phyloP scores from a whole-genome alignment of 2,888 invertebrate species.

The Tinea pellionella region DNA sequence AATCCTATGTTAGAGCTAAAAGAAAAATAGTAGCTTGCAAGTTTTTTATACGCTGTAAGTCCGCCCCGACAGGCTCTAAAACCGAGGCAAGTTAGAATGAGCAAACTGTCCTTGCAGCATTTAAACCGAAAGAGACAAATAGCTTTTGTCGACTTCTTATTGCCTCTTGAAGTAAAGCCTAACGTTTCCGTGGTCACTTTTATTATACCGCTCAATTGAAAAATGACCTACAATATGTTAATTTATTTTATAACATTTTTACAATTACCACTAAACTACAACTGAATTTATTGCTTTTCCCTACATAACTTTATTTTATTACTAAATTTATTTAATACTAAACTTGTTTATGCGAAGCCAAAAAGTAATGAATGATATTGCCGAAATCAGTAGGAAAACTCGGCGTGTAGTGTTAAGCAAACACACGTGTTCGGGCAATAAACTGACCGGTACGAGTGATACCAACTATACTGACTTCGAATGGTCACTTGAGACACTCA shows the following conservation, averaged over 20 bases:
- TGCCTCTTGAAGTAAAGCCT: constrained; percentile 3
- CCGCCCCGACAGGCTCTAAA: constrained; percentile 6
- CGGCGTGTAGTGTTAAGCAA: constrained; percentile 50
- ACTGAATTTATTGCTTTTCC: not conserved
- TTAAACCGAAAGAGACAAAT: constrained; percentile 6
- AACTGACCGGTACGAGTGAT: constrained; percentile 27
- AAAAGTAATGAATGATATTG: constrained; percentile 31
- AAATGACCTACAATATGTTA: not conserved
- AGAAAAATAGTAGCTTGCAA: constrained; percentile 13
- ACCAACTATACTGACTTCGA: constrained; percentile 8
- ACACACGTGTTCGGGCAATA: constrained; percentile 50
- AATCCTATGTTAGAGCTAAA: constrained; percentile 12
- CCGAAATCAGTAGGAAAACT: constrained; percentile 46
- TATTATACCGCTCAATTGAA: constrained; percentile 4
- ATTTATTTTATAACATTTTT: not conserved
- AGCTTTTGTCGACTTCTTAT: not conserved
- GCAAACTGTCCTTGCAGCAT: not conserved
- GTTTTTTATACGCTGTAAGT: constrained; percentile 8
- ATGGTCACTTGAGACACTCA: constrained; percentile 13
- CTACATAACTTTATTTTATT: not conserved
- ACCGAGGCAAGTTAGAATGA: not conserved
- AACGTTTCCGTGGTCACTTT: not conserved
- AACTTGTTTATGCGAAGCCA: not conserved
- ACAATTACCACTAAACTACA: not conserved
- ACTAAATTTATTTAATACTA: not conserved